Evolutionary conservation across 2,888 invertebrate genomes (phyloP), one percentile per base, ranked within the genome.

Genomic region (Caenorhabditis japonica): DNA sequence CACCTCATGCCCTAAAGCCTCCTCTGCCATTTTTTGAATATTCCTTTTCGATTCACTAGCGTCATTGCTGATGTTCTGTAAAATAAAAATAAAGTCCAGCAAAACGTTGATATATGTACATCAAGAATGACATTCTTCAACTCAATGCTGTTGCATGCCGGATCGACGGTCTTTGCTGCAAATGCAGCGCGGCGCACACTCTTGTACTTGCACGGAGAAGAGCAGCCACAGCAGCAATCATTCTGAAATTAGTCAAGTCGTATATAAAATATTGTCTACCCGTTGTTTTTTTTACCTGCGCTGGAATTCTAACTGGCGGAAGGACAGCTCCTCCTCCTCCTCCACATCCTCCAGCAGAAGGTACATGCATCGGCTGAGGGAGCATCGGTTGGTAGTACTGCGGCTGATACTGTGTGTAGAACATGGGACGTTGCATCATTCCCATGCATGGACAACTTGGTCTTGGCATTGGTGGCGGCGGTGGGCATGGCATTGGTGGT

Each of bases 191-290:
- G 55, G 39, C 79, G 55, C n/a, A 80, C 69, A 46, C 78, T 70
- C 27, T 75, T 69, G 59, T 75, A 83, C 30, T 77, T 66, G 43
- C 81, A 83, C 7, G 82, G 82, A 5, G 77, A 76, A 8, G 76
- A 76, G 49, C 86, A 86, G 25, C 85, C 85, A 73, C 83, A 84
- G 46, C 86, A 86, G 58, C 86, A 86, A 61, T 86, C 86, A 41
- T 85, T 85, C 82, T 84, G 56, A 19, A 66, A 25, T 44, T 39
- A 13, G 36, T 10, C 21, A 25, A 19, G 10, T 13, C 19, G 2
- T 10, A 4, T 2, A 12, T 17, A 4, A 27, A 19, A 15, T 36
- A 36, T 4, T 27, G n/a, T 8, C n/a, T n/a, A 30, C 30, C 10
- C 30, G 2, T 55, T 30, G 8, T 7, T 2, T 3, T 19, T 25